Evolutionary conservation across 2,888 invertebrate genomes (phyloP), one percentile per base, ranked within the genome.

Genomic region (Acrobasis suavella): DNA sequence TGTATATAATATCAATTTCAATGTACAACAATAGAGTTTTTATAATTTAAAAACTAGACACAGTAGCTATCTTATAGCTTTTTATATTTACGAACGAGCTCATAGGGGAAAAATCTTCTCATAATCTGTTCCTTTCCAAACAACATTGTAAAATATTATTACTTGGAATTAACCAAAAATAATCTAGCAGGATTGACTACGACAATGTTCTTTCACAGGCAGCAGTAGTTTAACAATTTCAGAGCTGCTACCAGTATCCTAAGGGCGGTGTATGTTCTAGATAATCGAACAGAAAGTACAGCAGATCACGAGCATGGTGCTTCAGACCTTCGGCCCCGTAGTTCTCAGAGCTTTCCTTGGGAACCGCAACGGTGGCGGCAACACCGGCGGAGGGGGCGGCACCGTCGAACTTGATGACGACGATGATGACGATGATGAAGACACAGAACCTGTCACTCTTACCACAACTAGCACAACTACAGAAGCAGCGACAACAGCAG

Each of bases 251-350:
- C 32, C 71, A 76, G 76, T 74, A 65, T 72, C 76, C 74, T 83
- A 85, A 86, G 85, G 83, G 77, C 75, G 78, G 80, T 83, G 77
- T 90, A 78, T 91, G 90, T 92, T 92, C 82, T 92, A 92, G 96
- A 95, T 96, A 81, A 92, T 96, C 91, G 96, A 96, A 93, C 93
- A 94, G 87, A 95, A 95, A 85, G 95, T 96, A 86, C 96, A 96
- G 93, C 93, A 94, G 87, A 93, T 96, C 81, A 95, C 95, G 69
- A 93, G 95, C 83, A 93, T 94, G 85, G 89, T 97, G 78, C 94
- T 97, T 87, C 94, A 96, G 78, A 93, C 95, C 67, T 94, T 97
- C 80, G 97, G 97, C 58, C 95, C 97, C 50, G 93, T 95, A 65
- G 90, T 97, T 72, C 93, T 96, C 69, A 93, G 94, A 69, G 93